Evolutionary conservation across 2,888 invertebrate genomes (phyloP).

Genomic region (Agriopis leucophaearia): DNA sequence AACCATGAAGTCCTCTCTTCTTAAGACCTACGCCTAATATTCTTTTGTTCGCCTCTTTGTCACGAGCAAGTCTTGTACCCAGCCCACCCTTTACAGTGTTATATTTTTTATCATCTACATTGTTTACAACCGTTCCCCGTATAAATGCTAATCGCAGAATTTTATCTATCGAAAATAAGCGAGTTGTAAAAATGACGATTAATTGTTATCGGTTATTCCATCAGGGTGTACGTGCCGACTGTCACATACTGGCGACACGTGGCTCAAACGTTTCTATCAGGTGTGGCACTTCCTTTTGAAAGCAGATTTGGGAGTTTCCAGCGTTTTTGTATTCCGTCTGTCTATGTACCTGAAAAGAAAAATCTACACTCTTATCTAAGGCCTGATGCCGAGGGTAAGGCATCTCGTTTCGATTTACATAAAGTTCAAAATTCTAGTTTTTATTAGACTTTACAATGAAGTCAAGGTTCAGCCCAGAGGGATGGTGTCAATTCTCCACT

Average conservation of each 20-base stretch:
- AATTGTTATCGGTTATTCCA: slow-evolving; percentile 40
- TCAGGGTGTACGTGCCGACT: slow-evolving; percentile 42
- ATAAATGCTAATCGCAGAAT: slow-evolving; percentile 31
- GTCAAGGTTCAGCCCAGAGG: too few species aligned
- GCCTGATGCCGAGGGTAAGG: too few species aligned
- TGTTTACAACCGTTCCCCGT: slow-evolving; percentile 11
- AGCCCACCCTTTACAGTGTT: neutral
- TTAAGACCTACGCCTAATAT: too few species aligned
- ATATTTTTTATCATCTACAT: neutral
- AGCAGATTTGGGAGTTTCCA: neutral
- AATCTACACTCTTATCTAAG: too few species aligned
- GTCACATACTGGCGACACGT: slow-evolving; percentile 39
- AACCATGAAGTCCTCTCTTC: too few species aligned
- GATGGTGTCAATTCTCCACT: too few species aligned
- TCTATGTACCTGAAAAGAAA: neutral
- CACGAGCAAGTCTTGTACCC: too few species aligned
- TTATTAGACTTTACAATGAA: too few species aligned
- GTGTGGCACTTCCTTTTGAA: neutral
- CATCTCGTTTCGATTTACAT: too few species aligned
- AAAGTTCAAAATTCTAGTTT: too few species aligned
- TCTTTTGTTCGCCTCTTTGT: too few species aligned
- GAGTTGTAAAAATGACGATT: slow-evolving; percentile 46
- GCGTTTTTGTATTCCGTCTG: neutral
- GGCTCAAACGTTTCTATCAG: neutral
- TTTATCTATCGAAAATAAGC: slow-evolving; percentile 42